Percentiles rank a stretch among this genome's conserved stretches.
phyloP scores from a whole-genome alignment of 2,113 vertebrate species.

The Spea bombifrons region DNA sequence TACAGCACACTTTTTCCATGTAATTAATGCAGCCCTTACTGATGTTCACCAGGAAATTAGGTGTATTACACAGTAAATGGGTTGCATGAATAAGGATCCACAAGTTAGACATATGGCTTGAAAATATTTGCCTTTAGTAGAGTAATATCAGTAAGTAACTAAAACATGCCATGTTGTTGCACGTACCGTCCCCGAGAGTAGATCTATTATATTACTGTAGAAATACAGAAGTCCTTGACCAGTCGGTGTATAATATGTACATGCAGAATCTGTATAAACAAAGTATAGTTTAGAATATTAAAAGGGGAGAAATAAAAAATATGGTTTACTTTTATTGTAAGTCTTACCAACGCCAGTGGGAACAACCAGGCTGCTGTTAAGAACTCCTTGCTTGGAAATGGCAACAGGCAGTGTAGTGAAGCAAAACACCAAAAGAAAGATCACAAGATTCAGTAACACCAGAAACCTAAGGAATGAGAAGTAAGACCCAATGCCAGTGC shows the following conservation, averaged over 20 bases:
- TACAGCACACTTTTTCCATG: too few species aligned
- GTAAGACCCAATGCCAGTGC: constrained; percentile 89
- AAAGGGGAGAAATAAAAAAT: too few species aligned
- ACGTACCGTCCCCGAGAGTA: constrained; percentile 87
- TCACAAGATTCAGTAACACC: constrained; percentile 84
- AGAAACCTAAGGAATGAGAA: constrained; percentile 94
- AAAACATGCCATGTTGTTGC: not conserved
- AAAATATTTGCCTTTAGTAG: too few species aligned
- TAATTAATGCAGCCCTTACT: too few species aligned
- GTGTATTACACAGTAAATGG: too few species aligned
- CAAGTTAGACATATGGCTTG: too few species aligned
- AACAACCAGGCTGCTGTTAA: constrained; percentile 66
- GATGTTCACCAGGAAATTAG: too few species aligned
- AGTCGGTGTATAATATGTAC: constrained; percentile 68
- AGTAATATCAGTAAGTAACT: too few species aligned
- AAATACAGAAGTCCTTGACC: constrained; percentile 76
- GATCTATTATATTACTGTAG: constrained; percentile 80
- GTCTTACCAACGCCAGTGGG: constrained; percentile 58
- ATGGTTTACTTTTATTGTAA: not conserved
- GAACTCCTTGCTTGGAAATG: constrained; percentile 61
- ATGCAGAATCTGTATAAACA: constrained; percentile 65
- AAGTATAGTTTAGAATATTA: not conserved
- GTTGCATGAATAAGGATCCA: too few species aligned
- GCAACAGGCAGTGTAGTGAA: constrained; percentile 80
- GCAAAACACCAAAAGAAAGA: constrained; percentile 85